Base-by-base conservation (phyloP, 2,797 vertebrate species). In the Sardinella longiceps region DNA sequence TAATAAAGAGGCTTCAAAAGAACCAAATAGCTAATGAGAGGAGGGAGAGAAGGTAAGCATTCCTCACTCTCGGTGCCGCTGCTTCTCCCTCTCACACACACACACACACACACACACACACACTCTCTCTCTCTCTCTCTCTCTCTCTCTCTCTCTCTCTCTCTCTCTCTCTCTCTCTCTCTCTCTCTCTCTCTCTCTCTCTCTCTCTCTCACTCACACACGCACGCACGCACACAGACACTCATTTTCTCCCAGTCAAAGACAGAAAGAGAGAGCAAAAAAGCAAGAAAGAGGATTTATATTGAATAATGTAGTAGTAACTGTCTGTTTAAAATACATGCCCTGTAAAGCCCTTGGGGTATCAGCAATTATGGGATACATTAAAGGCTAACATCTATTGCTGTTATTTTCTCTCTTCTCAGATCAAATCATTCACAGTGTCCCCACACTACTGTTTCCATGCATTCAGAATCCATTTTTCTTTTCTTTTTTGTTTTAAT, bases 1-100 rank as follows among this genome's bases (percentile, higher is more conserved):
- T 77, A 77, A 77, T 77, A 77, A 77, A 77, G 33, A 77, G 70
- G 18, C 70, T 77, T 39, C 70, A 77, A 5, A 77, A 77, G 33
- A 77, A 77, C 15, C 70, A 43, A 39, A 77, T 20, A 43, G 70
- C 70, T 77, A 43, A 23, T 77, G 37, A 77, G 37, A 43, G 37
- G 2, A 39, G 70, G 5, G 70, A 14, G 37, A 7, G 18, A 33
- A 70, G 28, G 12, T n/a, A n/a, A 60, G 56, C 53, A 56, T 56
- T n/a, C 20, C 12, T 63, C 60, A 30, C 63, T 33, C 30, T 33
- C 63, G 4, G 25, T 63, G 25, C 58, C 11, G 53, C 58, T 25
- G 53, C 3, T 28, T 11, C 63, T 37, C 66, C 15, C 66, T 33
- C 63, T 10, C 63, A 63, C 58, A 63, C 23, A 25, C 58, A 63